A percentile compares a stretch with the other conserved stretches of the same genome.
Conservation (phyloP, 2,113 vertebrate genomes). For the Cryptomyrus ogoouensis region DNA sequence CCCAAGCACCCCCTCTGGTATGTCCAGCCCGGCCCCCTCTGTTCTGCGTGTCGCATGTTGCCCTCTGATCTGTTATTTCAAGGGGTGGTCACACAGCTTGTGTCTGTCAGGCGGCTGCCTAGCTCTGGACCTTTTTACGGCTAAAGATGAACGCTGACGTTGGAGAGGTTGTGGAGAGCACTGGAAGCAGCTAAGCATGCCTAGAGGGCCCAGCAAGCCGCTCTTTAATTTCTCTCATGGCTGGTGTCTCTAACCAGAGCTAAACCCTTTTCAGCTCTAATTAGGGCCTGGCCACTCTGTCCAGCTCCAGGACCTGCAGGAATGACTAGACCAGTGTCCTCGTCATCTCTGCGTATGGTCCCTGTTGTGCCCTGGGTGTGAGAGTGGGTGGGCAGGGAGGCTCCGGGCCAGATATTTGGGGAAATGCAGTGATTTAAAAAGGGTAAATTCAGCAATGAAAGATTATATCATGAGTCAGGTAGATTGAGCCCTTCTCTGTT, state of each 20-base stretch:
- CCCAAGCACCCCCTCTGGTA: conserved; percentile 69
- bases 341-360: neutral
- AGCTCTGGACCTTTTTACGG: neutral
- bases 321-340: neutral
- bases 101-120: neutral
- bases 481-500: neutral
- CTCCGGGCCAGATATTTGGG: neutral
- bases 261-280: neutral
- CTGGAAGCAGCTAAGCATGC: neutral
- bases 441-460: neutral
- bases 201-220: neutral
- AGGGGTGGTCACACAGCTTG: neutral
- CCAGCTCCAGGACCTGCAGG: neutral
- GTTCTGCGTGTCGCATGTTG: neutral
- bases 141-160: neutral
- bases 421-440: neutral
- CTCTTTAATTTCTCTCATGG: neutral
- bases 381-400: neutral
- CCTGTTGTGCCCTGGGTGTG: neutral
- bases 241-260: neutral
- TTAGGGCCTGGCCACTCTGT: neutral
- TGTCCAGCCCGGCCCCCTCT: neutral
- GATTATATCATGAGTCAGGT: neutral
- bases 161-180: neutral
- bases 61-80: conserved; percentile 15